Percentiles rank a stretch among this genome's conserved stretches.
These are phyloP conservation scores for Lampropteryx suffumata DNA, from an alignment of 2,888 invertebrate genomes.

Conservation along the genomic window DNA sequence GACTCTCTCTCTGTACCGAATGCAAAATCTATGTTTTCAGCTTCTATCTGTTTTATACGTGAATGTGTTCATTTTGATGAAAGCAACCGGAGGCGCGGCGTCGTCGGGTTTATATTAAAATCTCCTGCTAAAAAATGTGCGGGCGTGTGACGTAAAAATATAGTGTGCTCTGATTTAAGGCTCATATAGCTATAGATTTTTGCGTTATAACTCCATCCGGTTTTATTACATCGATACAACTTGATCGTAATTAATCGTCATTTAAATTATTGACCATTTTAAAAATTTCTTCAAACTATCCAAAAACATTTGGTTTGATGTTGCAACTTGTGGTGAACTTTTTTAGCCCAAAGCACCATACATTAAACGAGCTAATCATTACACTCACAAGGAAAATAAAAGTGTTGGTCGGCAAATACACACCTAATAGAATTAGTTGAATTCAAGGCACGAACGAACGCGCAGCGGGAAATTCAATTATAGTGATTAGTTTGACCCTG, in stretches of 20 bases:
- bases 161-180: background rate
- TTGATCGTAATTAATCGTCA: no score
- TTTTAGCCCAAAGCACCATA: no score
- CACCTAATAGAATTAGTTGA: conserved; percentile 65
- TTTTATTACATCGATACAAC: no score
- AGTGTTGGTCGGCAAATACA: conserved; percentile 60
- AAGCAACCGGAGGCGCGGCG: conserved; percentile 18
- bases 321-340: no score
- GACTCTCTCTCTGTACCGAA: no score
- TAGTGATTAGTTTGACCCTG: conserved; percentile 72
- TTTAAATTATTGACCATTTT: no score
- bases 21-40: no score
- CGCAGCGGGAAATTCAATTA: conserved; percentile 73
- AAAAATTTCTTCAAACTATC: no score
- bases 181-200: no score
- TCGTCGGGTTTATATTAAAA: conserved; percentile 19
- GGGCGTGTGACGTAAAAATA: conserved; percentile 2
- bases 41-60: conserved; percentile 1
- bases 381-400: conserved; percentile 56
- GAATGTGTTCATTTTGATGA: conserved; percentile 25
- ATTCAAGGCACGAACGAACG: conserved; percentile 66
- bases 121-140: conserved; percentile 18
- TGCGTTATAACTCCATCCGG: no score
- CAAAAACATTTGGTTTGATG: no score
- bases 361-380: conserved; percentile 44